These are phyloP conservation scores for Xenops minutus DNA, from an alignment of 2,797 vertebrate genomes.

Conservation along the genomic window DNA sequence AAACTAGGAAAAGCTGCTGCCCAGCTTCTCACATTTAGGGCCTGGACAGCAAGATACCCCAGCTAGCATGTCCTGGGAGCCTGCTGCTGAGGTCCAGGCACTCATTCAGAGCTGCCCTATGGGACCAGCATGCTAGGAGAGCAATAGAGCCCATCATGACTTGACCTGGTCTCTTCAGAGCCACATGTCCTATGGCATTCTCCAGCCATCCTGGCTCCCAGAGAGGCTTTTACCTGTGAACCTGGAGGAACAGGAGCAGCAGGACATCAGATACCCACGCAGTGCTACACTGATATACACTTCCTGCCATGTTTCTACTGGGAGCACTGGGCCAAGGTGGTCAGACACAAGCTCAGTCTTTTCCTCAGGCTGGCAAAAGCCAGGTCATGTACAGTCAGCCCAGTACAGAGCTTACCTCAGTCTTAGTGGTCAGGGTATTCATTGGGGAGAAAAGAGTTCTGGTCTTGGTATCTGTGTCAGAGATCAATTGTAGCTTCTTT, in stretches of 20 bases:
- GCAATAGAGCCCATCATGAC: not conserved
- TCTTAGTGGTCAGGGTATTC: not conserved
- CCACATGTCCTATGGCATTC: not conserved
- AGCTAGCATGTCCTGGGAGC: not conserved
- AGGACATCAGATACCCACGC: not conserved
- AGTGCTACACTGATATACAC: not conserved
- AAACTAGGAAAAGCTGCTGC: not conserved
- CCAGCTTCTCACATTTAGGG: not conserved
- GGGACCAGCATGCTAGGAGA: not conserved
- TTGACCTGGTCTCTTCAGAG: not conserved
- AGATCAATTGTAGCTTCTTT: not conserved
- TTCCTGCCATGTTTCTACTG: not conserved
- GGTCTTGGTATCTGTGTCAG: not conserved
- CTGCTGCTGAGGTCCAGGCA: rapidly evolving
- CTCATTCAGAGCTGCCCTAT: not conserved
- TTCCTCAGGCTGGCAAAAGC: not conserved
- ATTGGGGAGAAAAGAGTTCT: not conserved
- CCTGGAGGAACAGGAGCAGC: not conserved
- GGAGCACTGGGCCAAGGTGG: not conserved
- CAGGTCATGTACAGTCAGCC: not conserved
- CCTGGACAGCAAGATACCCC: not conserved
- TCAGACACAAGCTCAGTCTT: not conserved
- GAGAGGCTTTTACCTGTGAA: not conserved
- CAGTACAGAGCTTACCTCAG: not conserved
- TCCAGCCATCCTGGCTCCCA: not conserved